phyloP scores from a whole-genome alignment of 2,888 invertebrate genomes.

The Tachina fera region DNA sequence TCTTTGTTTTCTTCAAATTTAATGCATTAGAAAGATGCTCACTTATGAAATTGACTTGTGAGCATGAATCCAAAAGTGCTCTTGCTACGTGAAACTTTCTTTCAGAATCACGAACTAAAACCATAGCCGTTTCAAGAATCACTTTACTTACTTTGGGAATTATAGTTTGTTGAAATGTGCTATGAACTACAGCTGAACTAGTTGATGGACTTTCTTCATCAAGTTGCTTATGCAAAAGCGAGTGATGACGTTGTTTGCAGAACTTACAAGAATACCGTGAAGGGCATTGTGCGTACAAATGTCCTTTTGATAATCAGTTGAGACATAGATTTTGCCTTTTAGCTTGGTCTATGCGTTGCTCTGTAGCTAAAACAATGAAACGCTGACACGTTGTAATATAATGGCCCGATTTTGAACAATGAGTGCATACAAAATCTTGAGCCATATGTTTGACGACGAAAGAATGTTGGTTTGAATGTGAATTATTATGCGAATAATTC shows the following conservation, averaged over 20 bases:
- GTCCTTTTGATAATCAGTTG: constrained; percentile 33
- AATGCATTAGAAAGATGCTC: constrained; percentile 23
- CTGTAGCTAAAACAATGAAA: neutral
- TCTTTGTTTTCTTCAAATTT: constrained; percentile 21
- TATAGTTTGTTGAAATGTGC: constrained; percentile 7
- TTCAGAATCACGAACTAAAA: constrained; percentile 2
- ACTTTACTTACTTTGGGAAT: neutral
- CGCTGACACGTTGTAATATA: constrained; percentile 27
- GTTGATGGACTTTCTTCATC: constrained; percentile 6
- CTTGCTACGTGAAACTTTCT: neutral
- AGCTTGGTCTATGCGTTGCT: constrained; percentile 3
- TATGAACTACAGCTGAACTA: neutral
- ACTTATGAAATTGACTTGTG: constrained; percentile 46
- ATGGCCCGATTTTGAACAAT: constrained; percentile 28
- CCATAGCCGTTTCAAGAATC: constrained; percentile 11
- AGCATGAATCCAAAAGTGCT: constrained; percentile 4
- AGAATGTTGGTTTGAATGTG: constrained; percentile 9
- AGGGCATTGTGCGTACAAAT: neutral
- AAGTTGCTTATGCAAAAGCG: constrained; percentile 51
- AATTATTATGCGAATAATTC: constrained; percentile 15
- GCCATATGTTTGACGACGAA: neutral
- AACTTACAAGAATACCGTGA: constrained; percentile 55
- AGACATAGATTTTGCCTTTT: constrained; percentile 16
- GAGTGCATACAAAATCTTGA: neutral
- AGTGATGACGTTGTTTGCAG: constrained; percentile 72